These are phyloP conservation scores for Pterostichus madidus DNA, from an alignment of 2,888 invertebrate species.

Conservation along the genomic window DNA sequence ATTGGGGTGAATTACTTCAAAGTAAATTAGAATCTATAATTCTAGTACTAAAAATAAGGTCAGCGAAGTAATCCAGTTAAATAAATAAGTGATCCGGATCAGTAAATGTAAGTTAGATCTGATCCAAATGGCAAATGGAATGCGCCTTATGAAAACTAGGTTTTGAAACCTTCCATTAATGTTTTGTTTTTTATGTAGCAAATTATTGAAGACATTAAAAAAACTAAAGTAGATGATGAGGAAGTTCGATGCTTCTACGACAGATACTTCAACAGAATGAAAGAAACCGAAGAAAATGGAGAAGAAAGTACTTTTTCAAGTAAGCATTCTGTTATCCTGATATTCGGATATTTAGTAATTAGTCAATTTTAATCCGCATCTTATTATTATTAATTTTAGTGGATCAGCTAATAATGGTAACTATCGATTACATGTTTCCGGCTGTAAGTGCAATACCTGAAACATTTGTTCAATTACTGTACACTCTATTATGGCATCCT, in stretches of 20 bases:
- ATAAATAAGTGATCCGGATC: no score
- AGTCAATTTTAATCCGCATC: no score
- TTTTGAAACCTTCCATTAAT: no score
- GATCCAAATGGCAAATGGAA: no score
- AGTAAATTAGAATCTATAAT: no score
- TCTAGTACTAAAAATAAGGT: no score
- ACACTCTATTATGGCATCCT: slow-evolving; percentile 80
- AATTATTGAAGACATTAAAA: slow-evolving; percentile 77
- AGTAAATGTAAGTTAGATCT: no score
- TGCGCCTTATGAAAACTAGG: no score
- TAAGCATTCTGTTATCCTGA: not conserved
- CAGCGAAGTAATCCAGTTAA: no score
- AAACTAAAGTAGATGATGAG: slow-evolving; percentile 76
- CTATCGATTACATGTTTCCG: slow-evolving; percentile 82
- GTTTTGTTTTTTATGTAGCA: slow-evolving; percentile 73
- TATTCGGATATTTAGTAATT: no score
- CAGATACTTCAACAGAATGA: slow-evolving; percentile 81
- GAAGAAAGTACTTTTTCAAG: slow-evolving; percentile 69
- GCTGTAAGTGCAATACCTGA: slow-evolving; percentile 79
- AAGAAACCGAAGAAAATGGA: slow-evolving; percentile 74
- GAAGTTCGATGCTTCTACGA: slow-evolving; percentile 81
- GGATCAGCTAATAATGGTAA: slow-evolving; percentile 80
- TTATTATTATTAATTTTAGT: slow-evolving; percentile 71
- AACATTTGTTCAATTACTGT: slow-evolving; percentile 78
- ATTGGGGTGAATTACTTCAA: no score